Evolutionary conservation across 2,797 vertebrate species (phyloP).

Genomic region (Sebastolobus alascanus): DNA sequence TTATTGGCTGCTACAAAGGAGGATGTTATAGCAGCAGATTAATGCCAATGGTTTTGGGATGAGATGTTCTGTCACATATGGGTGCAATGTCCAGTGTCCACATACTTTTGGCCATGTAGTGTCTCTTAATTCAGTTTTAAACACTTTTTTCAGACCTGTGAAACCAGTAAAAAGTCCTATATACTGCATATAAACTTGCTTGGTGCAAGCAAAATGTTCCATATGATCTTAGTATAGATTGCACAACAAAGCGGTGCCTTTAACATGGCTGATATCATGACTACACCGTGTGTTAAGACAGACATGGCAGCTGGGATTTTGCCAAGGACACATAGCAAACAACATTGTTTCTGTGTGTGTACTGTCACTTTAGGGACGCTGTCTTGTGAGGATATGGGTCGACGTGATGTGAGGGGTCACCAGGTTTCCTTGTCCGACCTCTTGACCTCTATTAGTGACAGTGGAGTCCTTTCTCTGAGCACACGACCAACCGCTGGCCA

Average conservation of each 20-base stretch:
- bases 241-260: neutral
- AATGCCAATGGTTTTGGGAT: neutral
- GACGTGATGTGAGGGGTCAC: conserved; percentile 13
- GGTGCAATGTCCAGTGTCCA: neutral
- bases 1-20: neutral
- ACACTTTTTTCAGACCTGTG: neutral
- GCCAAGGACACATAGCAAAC: conserved; percentile 34
- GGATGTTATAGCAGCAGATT: neutral
- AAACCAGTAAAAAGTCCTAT: neutral
- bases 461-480: conserved; percentile 33
- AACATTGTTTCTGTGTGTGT: neutral
- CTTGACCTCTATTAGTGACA: conserved; percentile 28
- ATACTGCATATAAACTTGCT: neutral
- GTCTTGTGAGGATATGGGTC: neutral
- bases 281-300: neutral
- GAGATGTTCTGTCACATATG: neutral
- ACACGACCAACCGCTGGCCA: neutral
- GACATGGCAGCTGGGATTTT: neutral
- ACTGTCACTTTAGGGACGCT: neutral
- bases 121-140: neutral
- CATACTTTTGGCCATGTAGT: neutral
- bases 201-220: neutral
- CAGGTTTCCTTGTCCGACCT: conserved; percentile 33
- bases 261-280: neutral
- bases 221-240: neutral